Evolutionary conservation across 2,888 invertebrate species (phyloP), one percentile per base, ranked within the genome.

Genomic region (Caenorhabditis afra): DNA sequence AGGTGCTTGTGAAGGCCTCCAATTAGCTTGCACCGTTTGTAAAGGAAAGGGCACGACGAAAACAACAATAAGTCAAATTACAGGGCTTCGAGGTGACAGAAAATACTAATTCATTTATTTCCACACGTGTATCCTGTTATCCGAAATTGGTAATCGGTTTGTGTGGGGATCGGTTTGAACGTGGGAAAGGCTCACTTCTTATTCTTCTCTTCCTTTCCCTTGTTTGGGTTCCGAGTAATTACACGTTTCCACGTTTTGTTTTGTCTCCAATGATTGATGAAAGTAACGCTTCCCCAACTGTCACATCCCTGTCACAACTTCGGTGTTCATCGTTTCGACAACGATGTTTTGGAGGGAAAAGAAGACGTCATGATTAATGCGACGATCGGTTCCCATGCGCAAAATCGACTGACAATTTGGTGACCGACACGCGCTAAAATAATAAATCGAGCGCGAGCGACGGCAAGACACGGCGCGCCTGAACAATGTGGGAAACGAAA

Each of bases 401-500:
- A 73, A 65, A 49, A 58, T 64, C 50, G 73, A 44, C 37, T 50
- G 44, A 37, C 50, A 37, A 52, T 55, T 20, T 53, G n/a, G 52
- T 29, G 39, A 14, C 64, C 55, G 62, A 73, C 73, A 73, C 73
- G 73, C 73, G 73, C 64, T 73, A 58, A 73, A 73, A 73, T 73
- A 73, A 73, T 73, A 73, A 73, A 73, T 73, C 35, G 73, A 47
- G 12, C 5, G 37, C 12, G 41, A 11, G 41, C 73, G 58, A 29
- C 29, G 29, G 29, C 29, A 29, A 29, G 29, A 29, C 29, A 7
- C 3, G 64, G 64, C 62, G 0, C 29, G 35, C 50, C 41, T 64
- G 55, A 67, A 49, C 55, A 76, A 76, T 76, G 66, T 67, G 66
- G 67, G 67, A 67, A 76, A n/a, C n/a, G n/a, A n/a, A n/a, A n/a